Evolutionary conservation across 2,113 vertebrate genomes (phyloP), one percentile per base, ranked within the genome.

Genomic region (Gyps fulvus): DNA sequence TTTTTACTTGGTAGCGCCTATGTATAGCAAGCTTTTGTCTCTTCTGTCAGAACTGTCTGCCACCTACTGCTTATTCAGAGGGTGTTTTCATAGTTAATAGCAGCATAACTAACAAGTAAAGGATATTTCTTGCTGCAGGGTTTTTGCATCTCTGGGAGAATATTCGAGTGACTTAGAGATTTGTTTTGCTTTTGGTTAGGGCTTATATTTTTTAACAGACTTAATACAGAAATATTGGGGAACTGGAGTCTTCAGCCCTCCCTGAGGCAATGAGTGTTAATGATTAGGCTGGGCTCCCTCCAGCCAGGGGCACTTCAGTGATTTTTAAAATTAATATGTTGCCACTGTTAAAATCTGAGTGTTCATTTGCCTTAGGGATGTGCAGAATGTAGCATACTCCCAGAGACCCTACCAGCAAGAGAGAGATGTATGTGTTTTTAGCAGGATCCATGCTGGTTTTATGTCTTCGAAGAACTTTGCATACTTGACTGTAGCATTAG

Each of bases 41-140:
- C 58, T 83, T 85, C 78, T 78, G 78, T 78, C 94, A 93, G 65
- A 89, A 26, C 71, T 93, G 59, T 59, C 81, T 97, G 73, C 76
- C 83, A 92, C 89, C 71, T 87, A 84, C 95, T 74, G 85, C 93
- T 96, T 95, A 70, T 95, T 95, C 93, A 90, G 83, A 95, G 62
- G 38, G 42, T 85, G 62, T 93, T 95, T 92, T 90, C 43, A 25
- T 80, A 58, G 84, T 91, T 96, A 94, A 94, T 85, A 97, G 58
- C 59, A 69, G 89, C 90, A 84, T 93, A 95, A 86, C 90, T 94
- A 97, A 92, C 55, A 71, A 88, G 84, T 45, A 76, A 89, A 87
- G 73, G 65, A 70, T 77, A 49, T 91, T 95, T 94, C 62, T 95
- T 95, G 69, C 88, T 95, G 55, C 70, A 77, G 82, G 57, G 71